A percentile compares a stretch with the other conserved stretches of the same genome.
Evolutionary conservation across 2,797 vertebrate species (phyloP).

Genomic region (Manis pentadactyla): DNA sequence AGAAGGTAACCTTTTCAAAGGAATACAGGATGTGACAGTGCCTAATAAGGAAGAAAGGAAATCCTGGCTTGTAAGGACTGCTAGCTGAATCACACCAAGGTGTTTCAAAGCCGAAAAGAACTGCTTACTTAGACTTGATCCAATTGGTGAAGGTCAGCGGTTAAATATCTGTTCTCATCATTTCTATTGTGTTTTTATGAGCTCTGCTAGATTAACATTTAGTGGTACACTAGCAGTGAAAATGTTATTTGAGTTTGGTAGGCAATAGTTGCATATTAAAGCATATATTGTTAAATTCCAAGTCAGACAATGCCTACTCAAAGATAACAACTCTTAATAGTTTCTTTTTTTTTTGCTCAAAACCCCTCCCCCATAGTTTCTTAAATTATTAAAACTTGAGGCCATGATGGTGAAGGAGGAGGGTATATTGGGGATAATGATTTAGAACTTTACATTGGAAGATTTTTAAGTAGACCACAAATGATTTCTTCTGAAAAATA

Average conservation of each 20-base stretch:
- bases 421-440: neutral
- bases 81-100: neutral
- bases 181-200: slow-evolving; percentile 46
- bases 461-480: neutral
- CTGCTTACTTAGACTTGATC: slow-evolving; percentile 43
- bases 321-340: neutral
- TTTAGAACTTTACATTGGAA: neutral
- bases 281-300: slow-evolving; percentile 30
- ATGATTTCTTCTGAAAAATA: neutral
- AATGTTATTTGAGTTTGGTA: slow-evolving; percentile 45
- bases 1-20: neutral
- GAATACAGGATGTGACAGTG: neutral
- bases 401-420: neutral
- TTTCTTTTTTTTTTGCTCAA: too few relatives aligned
- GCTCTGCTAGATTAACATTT: slow-evolving; percentile 67
- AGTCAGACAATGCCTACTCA: slow-evolving; percentile 32
- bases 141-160: slow-evolving; percentile 51
- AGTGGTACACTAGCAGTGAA: slow-evolving; percentile 55
- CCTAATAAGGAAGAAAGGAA: neutral
- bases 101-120: neutral
- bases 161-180: slow-evolving; percentile 23
- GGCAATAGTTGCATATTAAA: slow-evolving; percentile 41
- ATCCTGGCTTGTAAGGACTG: neutral
- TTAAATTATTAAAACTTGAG: slow-evolving; percentile 54
- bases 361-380: too few relatives aligned